Conservation (phyloP, 2,113 vertebrate species). For the Tragelaphus scriptus region DNA sequence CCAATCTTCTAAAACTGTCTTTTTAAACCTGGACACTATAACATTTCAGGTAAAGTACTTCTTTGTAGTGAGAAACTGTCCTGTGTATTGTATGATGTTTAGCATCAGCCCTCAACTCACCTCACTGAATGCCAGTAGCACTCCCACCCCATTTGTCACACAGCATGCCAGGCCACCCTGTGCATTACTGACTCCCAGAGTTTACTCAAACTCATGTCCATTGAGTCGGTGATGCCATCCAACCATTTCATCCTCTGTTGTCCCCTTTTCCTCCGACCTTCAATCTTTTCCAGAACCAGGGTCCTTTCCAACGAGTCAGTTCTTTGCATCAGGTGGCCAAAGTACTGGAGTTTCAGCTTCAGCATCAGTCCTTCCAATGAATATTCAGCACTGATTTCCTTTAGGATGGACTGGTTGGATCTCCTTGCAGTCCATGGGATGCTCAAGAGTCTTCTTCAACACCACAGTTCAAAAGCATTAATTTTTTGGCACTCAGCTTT, state of each 20-base stretch:
- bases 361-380: not conserved
- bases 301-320: not conserved
- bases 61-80: not conserved
- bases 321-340: not conserved
- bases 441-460: not conserved
- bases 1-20: not conserved
- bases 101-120: not conserved
- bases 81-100: not conserved
- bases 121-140: not conserved
- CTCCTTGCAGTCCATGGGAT: not conserved
- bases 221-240: not conserved
- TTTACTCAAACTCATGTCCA: not conserved
- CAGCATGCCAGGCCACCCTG: not conserved
- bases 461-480: not conserved
- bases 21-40: not conserved
- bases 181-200: fast-evolving
- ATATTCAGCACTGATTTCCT: not conserved
- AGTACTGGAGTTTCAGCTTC: not conserved
- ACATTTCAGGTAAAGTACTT: not conserved
- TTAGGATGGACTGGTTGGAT: not conserved
- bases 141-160: not conserved
- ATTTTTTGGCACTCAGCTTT: not conserved
- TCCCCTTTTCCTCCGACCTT: not conserved
- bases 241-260: not conserved
- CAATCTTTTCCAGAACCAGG: not conserved